Base-by-base conservation (phyloP, 2,888 invertebrate genomes). In the Idaea biselata region DNA sequence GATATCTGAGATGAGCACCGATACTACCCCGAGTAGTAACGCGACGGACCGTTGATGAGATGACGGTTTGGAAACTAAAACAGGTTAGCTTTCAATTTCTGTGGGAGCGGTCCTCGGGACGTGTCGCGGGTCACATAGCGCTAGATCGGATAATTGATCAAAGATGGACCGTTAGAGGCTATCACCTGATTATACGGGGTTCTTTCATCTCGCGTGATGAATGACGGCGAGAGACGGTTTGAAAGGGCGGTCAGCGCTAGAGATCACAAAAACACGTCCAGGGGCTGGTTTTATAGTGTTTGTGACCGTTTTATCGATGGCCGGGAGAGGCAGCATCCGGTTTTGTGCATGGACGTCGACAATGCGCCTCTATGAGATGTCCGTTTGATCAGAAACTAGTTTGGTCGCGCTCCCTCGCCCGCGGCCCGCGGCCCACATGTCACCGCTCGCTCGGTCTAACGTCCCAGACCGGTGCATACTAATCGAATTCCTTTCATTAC, bases 71-170 rank as follows among this genome's bases (percentile, higher is more conserved):
- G 44, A 81, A 79, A 18, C 17, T 16, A 78, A 82, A 90, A 89
- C 90, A 83, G 88, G 90, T 89, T 84, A 81, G 84, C 86, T 89
- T 89, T 89, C 88, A 84, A 84, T 89, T 87, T 89, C 87, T 87
- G 86, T 83, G 76, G 77, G 75, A 81, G 72, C 78, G 73, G 69
- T 75, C 79, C 79, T 78, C 83, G 84, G 83, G 70, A 70, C 68
- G 60, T 71, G 68, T 73, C 66, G 68, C 70, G 68, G 70, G 76
- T 77, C 72, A 75, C 76, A 25, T 25, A 25, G 72, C 72, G 75
- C 72, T 68, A 73, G 79, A 83, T 83, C 80, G 81, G 76, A 81
- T 87, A 85, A 87, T 89, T 88, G 90, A 89, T 87, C 86, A 82
- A 85, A 83, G 79, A 77, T 61, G 78, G 80, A 80, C 91, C 91